Evolutionary conservation across 2,888 invertebrate genomes (phyloP).

Genomic region (Drosophila leonis): DNA sequence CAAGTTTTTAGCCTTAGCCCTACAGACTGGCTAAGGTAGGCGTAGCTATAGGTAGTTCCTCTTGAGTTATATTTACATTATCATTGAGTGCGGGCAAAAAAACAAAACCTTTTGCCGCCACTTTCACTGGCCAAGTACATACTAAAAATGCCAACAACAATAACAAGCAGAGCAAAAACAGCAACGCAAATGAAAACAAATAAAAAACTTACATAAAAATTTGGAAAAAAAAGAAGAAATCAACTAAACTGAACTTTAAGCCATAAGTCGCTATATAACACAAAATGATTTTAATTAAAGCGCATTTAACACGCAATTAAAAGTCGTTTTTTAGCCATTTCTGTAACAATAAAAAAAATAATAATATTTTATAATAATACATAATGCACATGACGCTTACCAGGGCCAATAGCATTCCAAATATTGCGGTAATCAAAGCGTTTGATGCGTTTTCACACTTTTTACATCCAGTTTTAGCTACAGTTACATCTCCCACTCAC

Average conservation of each 20-base stretch:
- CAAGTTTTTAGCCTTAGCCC: constrained; percentile 45
- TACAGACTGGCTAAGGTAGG: constrained; percentile 18
- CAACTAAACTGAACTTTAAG: constrained; percentile 62
- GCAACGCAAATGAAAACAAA: constrained; percentile 39
- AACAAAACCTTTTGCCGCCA: constrained; percentile 61
- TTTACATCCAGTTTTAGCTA: constrained; percentile 6
- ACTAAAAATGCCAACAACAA: constrained; percentile 56
- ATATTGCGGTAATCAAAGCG: constrained; percentile 65
- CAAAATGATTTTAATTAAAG: constrained; percentile 72
- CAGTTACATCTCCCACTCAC: constrained; percentile 55
- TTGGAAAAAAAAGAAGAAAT: constrained; percentile 47
- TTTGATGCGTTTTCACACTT: constrained; percentile 46
- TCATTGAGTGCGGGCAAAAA: constrained; percentile 51
- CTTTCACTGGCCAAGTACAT: constrained; percentile 72
- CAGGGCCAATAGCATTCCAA: constrained; percentile 35
- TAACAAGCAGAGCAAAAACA: constrained; percentile 57
- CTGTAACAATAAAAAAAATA: constrained; percentile 10
- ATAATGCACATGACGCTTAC: constrained; percentile 37
- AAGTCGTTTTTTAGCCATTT: constrained; percentile 27
- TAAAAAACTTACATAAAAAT: constrained; percentile 34
- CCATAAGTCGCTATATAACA: constrained; percentile 39
- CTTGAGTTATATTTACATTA: constrained; percentile 56
- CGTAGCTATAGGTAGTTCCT: constrained; percentile 40
- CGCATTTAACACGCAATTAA: constrained; percentile 77
- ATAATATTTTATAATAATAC: constrained; percentile 45